A percentile compares a stretch with the other conserved stretches of the same genome.
These are phyloP conservation scores for Monopis laevigella DNA, from an alignment of 2,888 invertebrate genomes.

Conservation along the genomic window DNA sequence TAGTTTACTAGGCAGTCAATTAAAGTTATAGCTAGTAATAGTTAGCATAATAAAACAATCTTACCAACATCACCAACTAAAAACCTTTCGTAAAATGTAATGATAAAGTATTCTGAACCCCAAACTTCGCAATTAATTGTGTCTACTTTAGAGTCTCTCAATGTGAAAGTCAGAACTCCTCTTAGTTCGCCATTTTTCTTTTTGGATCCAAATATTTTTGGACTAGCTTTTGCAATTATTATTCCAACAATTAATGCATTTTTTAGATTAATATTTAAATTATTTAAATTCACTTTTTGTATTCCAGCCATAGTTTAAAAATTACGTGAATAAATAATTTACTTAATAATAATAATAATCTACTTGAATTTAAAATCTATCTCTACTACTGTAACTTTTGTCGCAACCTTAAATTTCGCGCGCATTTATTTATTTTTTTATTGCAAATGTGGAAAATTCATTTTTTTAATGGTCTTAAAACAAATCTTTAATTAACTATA, in stretches of 20 bases:
- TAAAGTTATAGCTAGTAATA: too few relatives aligned
- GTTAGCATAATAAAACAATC: too few relatives aligned
- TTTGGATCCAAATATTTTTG: constrained; percentile 57
- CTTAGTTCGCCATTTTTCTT: constrained; percentile 62
- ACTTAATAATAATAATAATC: too few relatives aligned
- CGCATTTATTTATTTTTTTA: too few relatives aligned
- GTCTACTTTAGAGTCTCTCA: constrained; percentile 76
- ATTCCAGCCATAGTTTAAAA: constrained; percentile 63
- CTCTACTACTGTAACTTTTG: too few relatives aligned
- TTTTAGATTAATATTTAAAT: constrained; percentile 48
- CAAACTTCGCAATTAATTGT: constrained; percentile 81
- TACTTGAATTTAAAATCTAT: too few relatives aligned
- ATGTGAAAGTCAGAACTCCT: constrained; percentile 80
- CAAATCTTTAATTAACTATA: too few relatives aligned
- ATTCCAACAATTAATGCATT: constrained; percentile 63
- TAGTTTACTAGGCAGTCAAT: too few relatives aligned
- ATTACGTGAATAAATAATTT: too few relatives aligned
- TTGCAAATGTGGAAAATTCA: too few relatives aligned
- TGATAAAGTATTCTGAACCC: constrained; percentile 73
- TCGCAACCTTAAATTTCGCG: too few relatives aligned
- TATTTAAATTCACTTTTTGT: constrained; percentile 44
- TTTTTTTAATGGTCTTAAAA: too few relatives aligned
- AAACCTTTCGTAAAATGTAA: constrained; percentile 69
- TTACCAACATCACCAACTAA: constrained; percentile 77
- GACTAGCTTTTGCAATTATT: constrained; percentile 72